These are phyloP conservation scores for Acleris cristana DNA, from an alignment of 2,888 invertebrate species.

Conservation along the genomic window DNA sequence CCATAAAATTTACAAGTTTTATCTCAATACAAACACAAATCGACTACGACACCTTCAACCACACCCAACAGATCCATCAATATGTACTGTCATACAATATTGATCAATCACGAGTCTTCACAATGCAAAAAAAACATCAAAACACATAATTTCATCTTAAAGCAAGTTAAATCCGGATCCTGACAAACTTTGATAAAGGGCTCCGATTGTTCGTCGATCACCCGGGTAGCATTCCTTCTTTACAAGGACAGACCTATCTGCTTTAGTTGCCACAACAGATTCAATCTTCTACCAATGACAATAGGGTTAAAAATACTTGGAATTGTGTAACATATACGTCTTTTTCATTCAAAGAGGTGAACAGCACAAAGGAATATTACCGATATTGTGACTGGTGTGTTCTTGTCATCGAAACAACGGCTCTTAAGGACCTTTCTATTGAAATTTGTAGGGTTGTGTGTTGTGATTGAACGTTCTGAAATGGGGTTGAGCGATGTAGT, in stretches of 20 bases:
- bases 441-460: neutral
- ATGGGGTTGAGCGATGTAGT: too few species aligned
- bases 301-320: neutral
- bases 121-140: slow-evolving; percentile 2
- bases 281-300: neutral
- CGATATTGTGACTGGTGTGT: slow-evolving; percentile 13
- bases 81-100: too few species aligned
- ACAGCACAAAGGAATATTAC: neutral
- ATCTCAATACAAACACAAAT: too few species aligned
- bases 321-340: too few species aligned
- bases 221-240: neutral
- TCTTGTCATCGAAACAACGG: slow-evolving; percentile 13
- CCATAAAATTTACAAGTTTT: too few species aligned
- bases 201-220: slow-evolving; percentile 15
- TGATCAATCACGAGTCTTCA: too few species aligned
- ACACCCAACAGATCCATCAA: too few species aligned
- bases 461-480: too few species aligned
- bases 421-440: neutral
- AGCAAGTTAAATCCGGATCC: slow-evolving; percentile 9
- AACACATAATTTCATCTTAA: slow-evolving; percentile 21
- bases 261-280: neutral
- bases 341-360: too few species aligned
- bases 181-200: slow-evolving; percentile 28
- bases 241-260: neutral
- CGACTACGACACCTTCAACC: too few species aligned